Conservation (phyloP, 2,113 vertebrate species). For the Mirounga angustirostris region DNA sequence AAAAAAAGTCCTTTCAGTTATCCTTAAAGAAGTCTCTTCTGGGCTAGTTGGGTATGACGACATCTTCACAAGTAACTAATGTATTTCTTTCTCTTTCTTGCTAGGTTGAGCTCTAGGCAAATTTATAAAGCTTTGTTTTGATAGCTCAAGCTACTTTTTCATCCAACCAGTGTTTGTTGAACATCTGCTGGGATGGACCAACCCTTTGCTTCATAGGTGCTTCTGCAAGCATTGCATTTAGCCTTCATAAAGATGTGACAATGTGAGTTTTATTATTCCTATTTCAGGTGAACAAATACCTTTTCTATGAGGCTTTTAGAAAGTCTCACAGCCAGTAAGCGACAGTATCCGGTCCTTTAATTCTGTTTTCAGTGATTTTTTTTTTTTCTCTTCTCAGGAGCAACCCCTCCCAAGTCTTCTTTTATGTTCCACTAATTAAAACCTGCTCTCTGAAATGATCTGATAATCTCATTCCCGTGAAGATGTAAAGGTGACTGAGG, state of each 20-base stretch:
- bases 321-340: neutral
- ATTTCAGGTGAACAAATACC: neutral
- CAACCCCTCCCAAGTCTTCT: neutral
- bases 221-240: neutral
- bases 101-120: neutral
- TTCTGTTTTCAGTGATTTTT: neutral
- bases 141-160: neutral
- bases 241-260: neutral
- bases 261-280: neutral
- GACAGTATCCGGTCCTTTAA: neutral
- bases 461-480: slow-evolving; percentile 15
- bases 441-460: slow-evolving; percentile 42
- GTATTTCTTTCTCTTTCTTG: neutral
- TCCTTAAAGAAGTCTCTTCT: neutral
- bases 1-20: neutral
- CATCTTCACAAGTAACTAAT: slow-evolving; percentile 22
- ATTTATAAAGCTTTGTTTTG: neutral
- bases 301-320: neutral
- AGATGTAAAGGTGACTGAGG: neutral
- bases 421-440: slow-evolving; percentile 34
- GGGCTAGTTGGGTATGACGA: neutral
- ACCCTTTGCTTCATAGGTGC: neutral
- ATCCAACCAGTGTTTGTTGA: neutral
- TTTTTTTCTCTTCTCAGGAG: neutral
- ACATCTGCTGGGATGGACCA: neutral